Evolutionary conservation across 37 sponge, comb jelly and placozoan species (phyloP), one percentile per base, ranked within the genome.

Genomic region (Tethya wilhelma): DNA sequence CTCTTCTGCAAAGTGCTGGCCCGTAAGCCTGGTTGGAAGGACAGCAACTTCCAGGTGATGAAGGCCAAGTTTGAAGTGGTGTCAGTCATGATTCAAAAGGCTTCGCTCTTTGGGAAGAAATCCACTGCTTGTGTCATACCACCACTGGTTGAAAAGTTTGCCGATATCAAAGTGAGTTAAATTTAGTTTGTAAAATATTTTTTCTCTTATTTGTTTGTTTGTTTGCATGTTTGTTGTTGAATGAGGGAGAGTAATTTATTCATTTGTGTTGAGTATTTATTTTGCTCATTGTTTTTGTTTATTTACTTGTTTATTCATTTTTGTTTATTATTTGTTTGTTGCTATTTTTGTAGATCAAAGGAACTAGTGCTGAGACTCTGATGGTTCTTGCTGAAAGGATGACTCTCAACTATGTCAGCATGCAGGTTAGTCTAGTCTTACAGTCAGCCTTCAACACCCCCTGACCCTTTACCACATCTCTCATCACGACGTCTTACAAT

Each of bases 1-100:
- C 75, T 95, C 26, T 89, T 86, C 32, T 30, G 90, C 40, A 91
- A 94, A 36, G 62, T 94, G 37, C 62, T 97, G 29, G 90, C 74
- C 32, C 75, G 68, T 66, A 97, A 97, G 64, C 98, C 98, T 38
- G 98, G 98, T 6, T 97, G 90, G 90, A 94, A 94, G 58, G 98
- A 97, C 71, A 92, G 82, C 79, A 97, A 91, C 85, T 86, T 91
- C 31, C 96, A 95, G 70, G 96, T 89, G 53, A 85, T 95, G 93
- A 88, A 92, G 46, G 79, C 79, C 33, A 91, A 91, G 86, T 69
- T 91, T 59, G 53, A 69, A 22, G 29, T 95, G 8, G 90, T 95
- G 30, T 55, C 75, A 23, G 31, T 69, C 14, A 56, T 95, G 32
- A 93, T 80, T 6, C 78, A 69, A 36, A 80, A 69, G 38, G 86